Base-by-base conservation (phyloP, 2,888 invertebrate species). In the Eulithis testata region DNA sequence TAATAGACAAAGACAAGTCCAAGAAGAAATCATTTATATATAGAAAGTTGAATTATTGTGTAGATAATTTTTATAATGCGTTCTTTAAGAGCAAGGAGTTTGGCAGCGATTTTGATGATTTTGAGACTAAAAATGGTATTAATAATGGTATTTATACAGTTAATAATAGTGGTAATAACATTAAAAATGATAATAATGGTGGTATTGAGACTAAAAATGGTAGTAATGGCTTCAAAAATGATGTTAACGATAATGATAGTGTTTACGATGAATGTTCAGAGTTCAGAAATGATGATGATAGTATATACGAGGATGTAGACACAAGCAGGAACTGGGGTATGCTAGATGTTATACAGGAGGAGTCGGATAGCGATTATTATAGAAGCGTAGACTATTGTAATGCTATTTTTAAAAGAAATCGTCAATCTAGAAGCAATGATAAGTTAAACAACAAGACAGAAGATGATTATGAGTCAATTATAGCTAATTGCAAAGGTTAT, bases 331-430 rank as follows among this genome's bases (percentile, higher is more conserved):
- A 80, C 43, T 90, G 88, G 86, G 84, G 87, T 31, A 69, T 68
- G 73, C 68, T 93, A 3, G 93, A 91, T 69, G 90, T 87, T 0
- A 93, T 93, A 40, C 88, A 92, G 51, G 93, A 93, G 64, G 93
- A 93, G 44, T 90, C 91, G 0, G 93, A 93, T 53, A 91, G 91
- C 27, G 93, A 93, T 62, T 93, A 93, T 62, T 93, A 93, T 70
- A 86, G 88, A 67, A 90, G 91, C 44, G 55, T 93, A 0, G 92
- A 93, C 58, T 93, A 92, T 67, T 88, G 87, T 66, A 91, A 91
- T 45, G 75, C 85, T 4, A 63, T 73, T n/a, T 73, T 73, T 14
- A 73, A 69, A 27, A 68, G 63, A 49, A 78, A 75, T 7, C 9
- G 67, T 11, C 60, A 67, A 44, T 12, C 44, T 0, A 56, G 8